Evolutionary conservation across 2,113 vertebrate genomes (phyloP), one percentile per base, ranked within the genome.

Genomic region (Limnothrissa miodon): DNA sequence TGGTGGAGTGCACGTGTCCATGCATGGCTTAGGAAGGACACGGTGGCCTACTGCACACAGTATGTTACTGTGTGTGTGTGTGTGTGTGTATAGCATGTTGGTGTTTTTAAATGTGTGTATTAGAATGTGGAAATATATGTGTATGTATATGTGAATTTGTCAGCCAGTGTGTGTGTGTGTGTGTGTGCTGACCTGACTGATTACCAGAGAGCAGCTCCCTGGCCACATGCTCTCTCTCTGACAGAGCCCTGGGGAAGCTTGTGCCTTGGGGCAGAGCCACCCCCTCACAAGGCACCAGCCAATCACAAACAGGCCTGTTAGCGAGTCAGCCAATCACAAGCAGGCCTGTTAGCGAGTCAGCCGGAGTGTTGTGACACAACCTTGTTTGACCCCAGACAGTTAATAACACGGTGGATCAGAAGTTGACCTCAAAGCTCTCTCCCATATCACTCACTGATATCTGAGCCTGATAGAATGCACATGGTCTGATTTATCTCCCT

Each of bases 381-480:
- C 29, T 29, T 36, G 66, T 70, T 70, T 70, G 66, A 33, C 11
- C 66, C 66, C 29, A 70, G 66, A 70, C 66, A 70, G 66, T 36
- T 70, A 70, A 70, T 70, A 39, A 70, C 25, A 70, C 66, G 17
- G n/a, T 10, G 33, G 66, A 70, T 70, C 66, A 70, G 36, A 70
- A 70, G 66, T 10, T 70, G 66, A 33, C 66, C 66, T 70, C 66
- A 70, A 15, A 70, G 25, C 66, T 36, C 44, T 45, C 39, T 15
- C n/a, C 33, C 44, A 79, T 66, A 84, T 45, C 84, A 88, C 83
- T 17, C 33, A 0, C 78, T 48, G 39, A 86, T 80, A 25, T 39
- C 51, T 81, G 48, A 56, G 8, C 45, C 83, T 83, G 70, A 90
- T 85, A 87, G 81, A 89, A 89, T 87, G 5, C 0, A 29, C 0